A percentile compares a stretch with the other conserved stretches of the same genome.
These are phyloP conservation scores for Apaloderma vittatum DNA, from an alignment of 2,113 vertebrate genomes.

Conservation along the genomic window DNA sequence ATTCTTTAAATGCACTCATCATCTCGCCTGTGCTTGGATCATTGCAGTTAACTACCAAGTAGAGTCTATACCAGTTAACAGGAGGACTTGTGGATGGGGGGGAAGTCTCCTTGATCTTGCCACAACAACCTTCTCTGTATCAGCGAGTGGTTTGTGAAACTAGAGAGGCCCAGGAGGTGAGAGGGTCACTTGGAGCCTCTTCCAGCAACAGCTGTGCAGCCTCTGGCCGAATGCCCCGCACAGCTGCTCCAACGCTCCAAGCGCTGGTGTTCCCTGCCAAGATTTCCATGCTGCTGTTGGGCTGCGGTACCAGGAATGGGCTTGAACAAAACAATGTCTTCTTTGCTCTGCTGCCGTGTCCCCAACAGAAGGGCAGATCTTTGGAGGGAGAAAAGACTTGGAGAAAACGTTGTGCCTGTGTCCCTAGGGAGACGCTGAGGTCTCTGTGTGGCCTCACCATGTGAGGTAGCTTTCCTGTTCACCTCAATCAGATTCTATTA, in stretches of 20 bases:
- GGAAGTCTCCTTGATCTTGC: background rate
- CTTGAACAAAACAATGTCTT: background rate
- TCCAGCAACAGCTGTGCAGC: slow-evolving; percentile 42
- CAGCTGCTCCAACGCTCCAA: background rate
- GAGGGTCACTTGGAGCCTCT: background rate
- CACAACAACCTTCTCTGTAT: background rate
- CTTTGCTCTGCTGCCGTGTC: slow-evolving; percentile 24
- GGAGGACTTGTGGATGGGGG: background rate
- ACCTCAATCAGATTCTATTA: background rate
- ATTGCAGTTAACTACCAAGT: background rate
- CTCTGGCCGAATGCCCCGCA: background rate
- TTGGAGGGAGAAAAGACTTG: background rate
- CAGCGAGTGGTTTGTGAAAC: background rate
- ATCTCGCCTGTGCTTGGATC: background rate
- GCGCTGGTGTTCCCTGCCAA: background rate
- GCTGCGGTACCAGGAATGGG: background rate
- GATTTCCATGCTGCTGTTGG: slow-evolving; percentile 9
- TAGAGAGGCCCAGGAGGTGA: background rate
- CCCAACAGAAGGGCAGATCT: background rate
- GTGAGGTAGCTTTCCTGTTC: background rate
- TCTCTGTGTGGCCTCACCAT: accelerated
- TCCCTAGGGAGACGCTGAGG: background rate
- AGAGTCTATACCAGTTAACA: background rate
- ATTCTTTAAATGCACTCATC: background rate
- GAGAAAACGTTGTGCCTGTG: background rate